Evolutionary conservation across 2,113 vertebrate species (phyloP), one percentile per base, ranked within the genome.

Genomic region (Nerophis lumbriciformis): DNA sequence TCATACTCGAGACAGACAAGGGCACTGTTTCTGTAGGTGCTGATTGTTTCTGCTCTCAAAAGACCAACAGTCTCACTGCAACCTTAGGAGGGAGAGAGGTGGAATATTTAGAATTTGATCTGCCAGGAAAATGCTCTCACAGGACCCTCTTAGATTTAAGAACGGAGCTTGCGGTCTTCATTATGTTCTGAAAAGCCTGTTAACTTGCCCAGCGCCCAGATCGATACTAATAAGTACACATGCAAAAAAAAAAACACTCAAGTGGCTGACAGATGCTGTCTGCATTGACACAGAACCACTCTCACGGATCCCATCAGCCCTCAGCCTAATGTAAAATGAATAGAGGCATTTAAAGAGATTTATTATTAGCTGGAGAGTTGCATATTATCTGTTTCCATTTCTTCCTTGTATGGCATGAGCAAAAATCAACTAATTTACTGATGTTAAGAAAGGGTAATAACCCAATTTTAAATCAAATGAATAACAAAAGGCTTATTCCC

Each of bases 191-290:
- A 8, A 66, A 70, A 42, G 54, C 53, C 57, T 66, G 62, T 65
- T 80, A 62, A 71, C 72, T 71, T 71, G 53, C 59, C 59, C 38
- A 6, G 60, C 6, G 13, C 37, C 6, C n/a, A 35, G 63, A 76
- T 83, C 82, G 54, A 79, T 84, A 74, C 63, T 74, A 76, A 83
- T 83, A 73, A 78, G 63, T 72, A 42, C 54, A 68, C 53, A 49
- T 47, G 21, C 13, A 54, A 51, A 45, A 66, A 61, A 39, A 48
- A 60, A 63, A 65, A 12, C 44, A 61, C 63, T 76, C 67, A n/a
- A 75, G 82, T 64, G 71, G 59, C 63, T 28, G 72, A 73, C 59
- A 71, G 53, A 66, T 45, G 61, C 71, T 59, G 59, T 68, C 66
- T 6, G 44, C 69, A 69, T 54, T 39, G 59, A 63, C 69, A 57